Conservation (phyloP, 2,888 invertebrate species). For the Ctenicera cuprea region DNA sequence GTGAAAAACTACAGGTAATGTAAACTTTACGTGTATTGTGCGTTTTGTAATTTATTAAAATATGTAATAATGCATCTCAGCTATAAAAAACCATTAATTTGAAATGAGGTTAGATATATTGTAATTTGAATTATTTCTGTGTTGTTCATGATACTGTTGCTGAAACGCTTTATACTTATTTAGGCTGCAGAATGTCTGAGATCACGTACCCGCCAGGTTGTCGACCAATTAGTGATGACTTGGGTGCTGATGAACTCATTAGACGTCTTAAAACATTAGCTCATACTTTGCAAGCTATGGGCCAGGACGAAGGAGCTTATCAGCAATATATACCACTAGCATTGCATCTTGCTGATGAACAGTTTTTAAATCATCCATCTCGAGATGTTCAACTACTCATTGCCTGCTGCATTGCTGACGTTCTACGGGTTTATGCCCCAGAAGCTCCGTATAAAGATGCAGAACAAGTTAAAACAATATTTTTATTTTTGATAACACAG, state of each 20-base stretch:
- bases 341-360: slow-evolving; percentile 93
- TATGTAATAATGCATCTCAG: neutral
- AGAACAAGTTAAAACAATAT: slow-evolving; percentile 94
- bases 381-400: slow-evolving; percentile 95
- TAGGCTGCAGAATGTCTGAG: slow-evolving; percentile 80
- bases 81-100: neutral
- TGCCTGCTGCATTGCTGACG: slow-evolving; percentile 98
- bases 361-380: slow-evolving; percentile 91
- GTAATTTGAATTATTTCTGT: neutral
- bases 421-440: slow-evolving; percentile 96
- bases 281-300: slow-evolving; percentile 96
- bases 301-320: slow-evolving; percentile 95
- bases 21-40: neutral
- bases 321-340: slow-evolving; percentile 95
- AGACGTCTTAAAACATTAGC: slow-evolving; percentile 94
- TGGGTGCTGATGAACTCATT: slow-evolving; percentile 96
- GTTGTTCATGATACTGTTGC: neutral
- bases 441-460: slow-evolving; percentile 98
- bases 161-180: slow-evolving; percentile 13
- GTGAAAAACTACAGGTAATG: slow-evolving; percentile 17
- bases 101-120: slow-evolving; percentile 12
- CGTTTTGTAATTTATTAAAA: neutral
- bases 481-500: slow-evolving; percentile 95
- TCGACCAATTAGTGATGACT: slow-evolving; percentile 94
- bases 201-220: slow-evolving; percentile 96